phyloP scores from a whole-genome alignment of 1,140 invertebrate genomes.

The Radopholus similis region DNA sequence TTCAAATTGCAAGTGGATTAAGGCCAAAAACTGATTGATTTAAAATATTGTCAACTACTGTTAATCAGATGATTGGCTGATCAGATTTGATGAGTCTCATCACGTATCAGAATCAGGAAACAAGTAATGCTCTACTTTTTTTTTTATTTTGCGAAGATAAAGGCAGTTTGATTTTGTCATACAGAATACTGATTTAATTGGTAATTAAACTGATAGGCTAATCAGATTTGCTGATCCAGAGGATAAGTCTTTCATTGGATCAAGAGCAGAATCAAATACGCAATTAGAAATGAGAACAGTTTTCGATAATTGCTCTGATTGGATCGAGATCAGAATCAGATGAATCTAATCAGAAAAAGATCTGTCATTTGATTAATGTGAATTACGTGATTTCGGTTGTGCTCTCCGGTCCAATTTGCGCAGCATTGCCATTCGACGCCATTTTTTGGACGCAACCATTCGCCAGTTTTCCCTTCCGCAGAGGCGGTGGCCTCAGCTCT shows the following conservation, averaged over 20 bases:
- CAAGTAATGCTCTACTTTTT: not conserved
- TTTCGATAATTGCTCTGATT: not conserved
- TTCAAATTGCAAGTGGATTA: not conserved
- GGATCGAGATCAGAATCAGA: not conserved
- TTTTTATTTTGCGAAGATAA: too few species aligned
- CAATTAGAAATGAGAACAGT: not conserved
- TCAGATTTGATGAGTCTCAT: not conserved
- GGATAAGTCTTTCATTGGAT: not conserved
- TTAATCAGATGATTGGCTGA: not conserved
- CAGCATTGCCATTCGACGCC: not conserved
- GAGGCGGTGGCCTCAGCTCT: too few species aligned
- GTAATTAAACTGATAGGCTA: too few species aligned
- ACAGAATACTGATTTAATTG: too few species aligned
- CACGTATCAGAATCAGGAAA: not conserved
- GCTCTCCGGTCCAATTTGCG: constrained; percentile 15
- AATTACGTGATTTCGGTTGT: constrained; percentile 34
- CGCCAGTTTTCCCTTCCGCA: too few species aligned
- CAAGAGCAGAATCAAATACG: not conserved
- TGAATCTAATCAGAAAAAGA: not conserved
- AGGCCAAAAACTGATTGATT: not conserved
- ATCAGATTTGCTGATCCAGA: too few species aligned
- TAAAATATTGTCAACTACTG: not conserved
- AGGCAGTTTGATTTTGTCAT: too few species aligned
- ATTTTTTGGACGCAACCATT: not conserved
- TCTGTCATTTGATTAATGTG: not conserved